Percentiles rank a stretch among this genome's conserved stretches.
Evolutionary conservation across 2,113 vertebrate species (phyloP).

Genomic region (Erpornis zantholeuca): DNA sequence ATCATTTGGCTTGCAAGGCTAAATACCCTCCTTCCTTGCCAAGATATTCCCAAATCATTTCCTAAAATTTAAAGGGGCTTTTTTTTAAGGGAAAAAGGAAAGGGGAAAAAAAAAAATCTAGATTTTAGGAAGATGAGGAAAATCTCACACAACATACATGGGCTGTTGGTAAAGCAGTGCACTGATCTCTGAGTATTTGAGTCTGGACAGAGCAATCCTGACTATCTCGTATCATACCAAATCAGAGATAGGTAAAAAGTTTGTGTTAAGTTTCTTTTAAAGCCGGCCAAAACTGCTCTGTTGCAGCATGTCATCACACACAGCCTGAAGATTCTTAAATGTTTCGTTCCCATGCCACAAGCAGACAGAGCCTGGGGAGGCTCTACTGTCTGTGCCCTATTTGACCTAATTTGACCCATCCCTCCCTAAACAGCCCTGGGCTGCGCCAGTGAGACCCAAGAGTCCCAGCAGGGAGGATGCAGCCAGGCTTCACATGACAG

Average conservation of each 20-base stretch:
- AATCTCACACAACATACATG: not conserved
- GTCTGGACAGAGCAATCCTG: not conserved
- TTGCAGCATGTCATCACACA: not conserved
- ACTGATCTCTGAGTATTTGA: not conserved
- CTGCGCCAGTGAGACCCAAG: not conserved
- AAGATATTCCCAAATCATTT: not conserved
- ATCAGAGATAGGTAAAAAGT: not conserved
- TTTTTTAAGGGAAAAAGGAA: not conserved
- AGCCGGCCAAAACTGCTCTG: not conserved
- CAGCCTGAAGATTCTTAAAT: not conserved
- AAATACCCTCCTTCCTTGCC: not conserved
- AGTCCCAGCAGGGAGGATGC: not conserved
- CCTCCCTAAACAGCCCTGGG: not conserved
- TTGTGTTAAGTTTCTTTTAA: not conserved
- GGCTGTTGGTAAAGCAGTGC: not conserved
- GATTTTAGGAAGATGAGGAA: not conserved
- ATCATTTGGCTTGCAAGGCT: constrained; percentile 6
- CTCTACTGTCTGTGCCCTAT: not conserved
- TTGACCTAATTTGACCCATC: not conserved
- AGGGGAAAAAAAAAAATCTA: not conserved
- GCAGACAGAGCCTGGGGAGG: not conserved
- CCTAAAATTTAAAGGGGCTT: not conserved
- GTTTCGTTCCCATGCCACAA: not conserved
- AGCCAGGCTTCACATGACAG: not conserved
- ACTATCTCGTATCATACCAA: not conserved